Base-by-base conservation (phyloP, 2,797 vertebrate species). In the Cyclura pinguis region DNA sequence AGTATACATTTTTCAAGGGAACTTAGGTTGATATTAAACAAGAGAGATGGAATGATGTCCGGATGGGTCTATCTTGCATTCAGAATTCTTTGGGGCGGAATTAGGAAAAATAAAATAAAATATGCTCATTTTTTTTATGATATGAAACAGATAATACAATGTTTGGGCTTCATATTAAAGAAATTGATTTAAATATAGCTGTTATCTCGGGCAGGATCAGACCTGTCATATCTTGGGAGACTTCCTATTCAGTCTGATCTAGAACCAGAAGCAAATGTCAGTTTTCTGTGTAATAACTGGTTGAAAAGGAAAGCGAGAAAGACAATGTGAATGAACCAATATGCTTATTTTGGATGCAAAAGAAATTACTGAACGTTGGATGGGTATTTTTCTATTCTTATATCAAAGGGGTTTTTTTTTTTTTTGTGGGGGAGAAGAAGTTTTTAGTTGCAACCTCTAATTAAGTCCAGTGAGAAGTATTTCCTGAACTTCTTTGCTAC, bases 381-480 rank as follows among this genome's bases (percentile, higher is more conserved):
- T n/a, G 55, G 55, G 9, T 12, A 29, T 24, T 7, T n/a, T 78
- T 22, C 67, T 47, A 85, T 42, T 83, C 4, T 69, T 91, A 55
- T 78, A n/a, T 97, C 96, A 94, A 91, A 92, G 77, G 5, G 38
- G 32, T 32, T n/a, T 97, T 98, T 95, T 50, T 90, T 81, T n/a
- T 97, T 98, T 95, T 50, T 90, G 80, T 5, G 20, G 6, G 5
- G 13, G 29, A 91, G 1, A 13, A 74, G 5, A 6, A 6, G 57
- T 94, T 96, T 95, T 97, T 94, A 96, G 97, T 98, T 98, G 97
- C 98, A 97, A 95, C 95, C 96, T 96, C 97, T 98, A 98, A 99
- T 98, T 98, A 98, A 98, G 97, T 98, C 98, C 97, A 98, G 98
- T 95, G 96, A 97, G 97, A 97, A 97, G 96, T 96, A 94, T 95